Conservation (phyloP, 2,113 vertebrate species). For the Tylochromis polylepis region DNA sequence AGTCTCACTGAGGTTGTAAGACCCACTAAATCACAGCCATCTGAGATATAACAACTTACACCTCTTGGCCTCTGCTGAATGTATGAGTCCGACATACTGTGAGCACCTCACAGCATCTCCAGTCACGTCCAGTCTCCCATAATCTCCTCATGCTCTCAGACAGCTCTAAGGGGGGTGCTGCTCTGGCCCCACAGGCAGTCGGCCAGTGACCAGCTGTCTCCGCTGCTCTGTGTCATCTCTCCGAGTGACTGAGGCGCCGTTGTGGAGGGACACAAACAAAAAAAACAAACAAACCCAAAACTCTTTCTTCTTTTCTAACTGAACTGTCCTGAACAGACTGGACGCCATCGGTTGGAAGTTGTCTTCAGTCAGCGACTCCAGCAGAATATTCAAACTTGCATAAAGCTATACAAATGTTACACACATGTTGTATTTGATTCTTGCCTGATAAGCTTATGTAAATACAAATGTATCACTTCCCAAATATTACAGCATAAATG, state of each 20-base stretch:
- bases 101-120: constrained; percentile 34
- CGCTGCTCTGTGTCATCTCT: not conserved
- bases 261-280: no score
- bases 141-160: constrained; percentile 10
- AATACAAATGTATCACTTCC: constrained; percentile 72
- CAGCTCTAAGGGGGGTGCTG: not conserved
- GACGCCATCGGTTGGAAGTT: not conserved
- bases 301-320: constrained; percentile 21
- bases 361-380: constrained; percentile 11
- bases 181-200: not conserved
- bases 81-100: constrained; percentile 53
- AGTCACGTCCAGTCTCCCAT: constrained; percentile 14
- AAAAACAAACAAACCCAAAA: not conserved
- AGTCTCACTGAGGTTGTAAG: not conserved
- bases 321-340: constrained; percentile 24
- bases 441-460: constrained; percentile 69
- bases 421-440: constrained; percentile 68
- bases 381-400: constrained; percentile 29
- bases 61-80: constrained; percentile 51
- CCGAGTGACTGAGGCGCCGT: not conserved
- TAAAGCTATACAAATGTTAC: constrained; percentile 47
- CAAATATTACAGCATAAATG: constrained; percentile 67
- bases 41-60: constrained; percentile 24
- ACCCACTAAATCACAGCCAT: constrained; percentile 15
- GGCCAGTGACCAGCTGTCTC: not conserved